A percentile compares a stretch with the other conserved stretches of the same genome.
Conservation (phyloP, 2,113 vertebrate genomes). For the Muntiacus muntjak region DNA sequence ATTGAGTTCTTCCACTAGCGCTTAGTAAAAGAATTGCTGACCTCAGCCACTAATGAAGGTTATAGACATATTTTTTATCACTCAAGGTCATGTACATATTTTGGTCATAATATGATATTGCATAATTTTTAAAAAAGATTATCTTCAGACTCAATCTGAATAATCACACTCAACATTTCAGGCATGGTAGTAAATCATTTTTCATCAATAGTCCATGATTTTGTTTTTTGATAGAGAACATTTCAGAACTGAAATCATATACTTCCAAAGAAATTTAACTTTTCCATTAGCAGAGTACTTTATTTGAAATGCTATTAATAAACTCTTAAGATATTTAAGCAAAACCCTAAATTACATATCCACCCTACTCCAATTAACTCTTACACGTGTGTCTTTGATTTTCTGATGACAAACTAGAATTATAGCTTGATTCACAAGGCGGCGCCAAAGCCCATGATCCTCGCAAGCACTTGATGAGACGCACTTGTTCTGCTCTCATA, state of each 20-base stretch:
- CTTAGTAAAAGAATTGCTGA: not conserved
- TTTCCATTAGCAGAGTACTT: not conserved
- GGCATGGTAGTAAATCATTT: not conserved
- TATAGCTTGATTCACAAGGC: not conserved
- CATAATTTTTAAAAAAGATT: not conserved
- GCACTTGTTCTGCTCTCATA: not conserved
- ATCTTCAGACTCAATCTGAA: not conserved
- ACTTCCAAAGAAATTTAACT: not conserved
- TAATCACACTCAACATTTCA: not conserved
- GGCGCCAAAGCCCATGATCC: too few species aligned
- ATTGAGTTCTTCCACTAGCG: not conserved
- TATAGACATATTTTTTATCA: not conserved
- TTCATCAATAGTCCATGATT: not conserved
- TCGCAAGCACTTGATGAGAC: not conserved
- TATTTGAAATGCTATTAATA: not conserved
- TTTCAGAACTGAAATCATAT: conserved; percentile 14
- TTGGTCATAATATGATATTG: not conserved
- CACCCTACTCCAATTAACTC: not conserved
- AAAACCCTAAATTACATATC: not conserved
- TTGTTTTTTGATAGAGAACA: not conserved
- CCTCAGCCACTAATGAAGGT: not conserved
- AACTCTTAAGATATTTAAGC: not conserved
- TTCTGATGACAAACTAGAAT: not conserved
- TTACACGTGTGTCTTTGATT: not conserved
- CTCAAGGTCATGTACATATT: not conserved